phyloP scores from a whole-genome alignment of 2,797 vertebrate genomes.

The Dromococcyx pavoninus region DNA sequence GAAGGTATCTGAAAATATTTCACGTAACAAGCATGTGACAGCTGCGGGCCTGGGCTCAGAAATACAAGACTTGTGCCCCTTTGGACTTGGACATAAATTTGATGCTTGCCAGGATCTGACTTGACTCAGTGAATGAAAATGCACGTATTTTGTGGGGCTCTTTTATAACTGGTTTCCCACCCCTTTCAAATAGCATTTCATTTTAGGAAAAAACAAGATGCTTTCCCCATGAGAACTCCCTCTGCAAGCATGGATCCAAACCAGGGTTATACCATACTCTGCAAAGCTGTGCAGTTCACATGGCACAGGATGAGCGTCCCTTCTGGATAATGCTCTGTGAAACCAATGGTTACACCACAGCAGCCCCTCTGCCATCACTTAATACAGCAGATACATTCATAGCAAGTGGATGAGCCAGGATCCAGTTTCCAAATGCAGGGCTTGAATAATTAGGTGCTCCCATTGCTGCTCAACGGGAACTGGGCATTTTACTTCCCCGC shows the following conservation, averaged over 20 bases:
- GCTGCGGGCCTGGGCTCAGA: neutral
- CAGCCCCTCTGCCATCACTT: constrained; percentile 48
- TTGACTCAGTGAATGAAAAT: neutral
- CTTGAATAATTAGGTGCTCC: constrained; percentile 42
- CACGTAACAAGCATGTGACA: neutral
- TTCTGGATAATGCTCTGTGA: constrained; percentile 40
- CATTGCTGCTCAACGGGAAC: neutral
- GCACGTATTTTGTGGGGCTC: constrained; percentile 3
- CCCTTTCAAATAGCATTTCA: constrained; percentile 1
- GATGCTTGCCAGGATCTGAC: neutral
- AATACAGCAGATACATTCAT: constrained; percentile 46
- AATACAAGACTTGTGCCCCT: neutral
- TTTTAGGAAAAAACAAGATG: constrained; percentile 42
- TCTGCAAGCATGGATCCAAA: constrained; percentile 66
- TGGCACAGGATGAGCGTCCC: constrained; percentile 17
- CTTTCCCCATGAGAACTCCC: constrained; percentile 49
- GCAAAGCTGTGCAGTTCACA: constrained; percentile 56
- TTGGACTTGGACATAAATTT: neutral
- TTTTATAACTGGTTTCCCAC: neutral
- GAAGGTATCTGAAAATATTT: neutral
- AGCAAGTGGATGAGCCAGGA: constrained; percentile 51
- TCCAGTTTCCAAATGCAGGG: constrained; percentile 65
- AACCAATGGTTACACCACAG: constrained; percentile 60
- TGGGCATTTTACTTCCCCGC: neutral
- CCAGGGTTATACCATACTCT: constrained; percentile 35